Percentiles rank a stretch among this genome's conserved stretches.
phyloP scores from a whole-genome alignment of 1,140 invertebrate species.

The Lordiphosa mommai region DNA sequence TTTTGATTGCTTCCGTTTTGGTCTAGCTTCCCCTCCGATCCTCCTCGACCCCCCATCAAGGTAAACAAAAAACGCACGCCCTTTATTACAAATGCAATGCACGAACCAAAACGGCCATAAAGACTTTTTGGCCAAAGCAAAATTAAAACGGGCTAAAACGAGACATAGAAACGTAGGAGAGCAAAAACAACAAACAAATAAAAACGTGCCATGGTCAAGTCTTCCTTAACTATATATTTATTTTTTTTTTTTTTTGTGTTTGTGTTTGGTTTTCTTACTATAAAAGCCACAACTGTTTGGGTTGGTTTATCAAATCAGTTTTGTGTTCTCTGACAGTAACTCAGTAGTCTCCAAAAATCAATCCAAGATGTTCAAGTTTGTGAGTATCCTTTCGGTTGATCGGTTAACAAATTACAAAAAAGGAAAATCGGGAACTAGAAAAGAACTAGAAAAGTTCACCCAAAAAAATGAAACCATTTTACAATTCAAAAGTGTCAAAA shows the following conservation, averaged over 20 bases:
- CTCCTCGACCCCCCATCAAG: conserved; percentile 20
- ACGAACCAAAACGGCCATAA: conserved; percentile 59
- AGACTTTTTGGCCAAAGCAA: conserved; percentile 55
- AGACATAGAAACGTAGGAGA: conserved; percentile 1
- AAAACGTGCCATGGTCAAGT: conserved; percentile 61
- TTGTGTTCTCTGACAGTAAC: conserved; percentile 51
- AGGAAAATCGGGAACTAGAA: too few species aligned
- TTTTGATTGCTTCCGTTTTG: conserved; percentile 68
- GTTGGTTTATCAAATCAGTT: conserved; percentile 63
- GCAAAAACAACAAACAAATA: conserved; percentile 18
- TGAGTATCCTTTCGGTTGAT: conserved; percentile 41
- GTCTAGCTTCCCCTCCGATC: not conserved
- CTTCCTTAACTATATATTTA: not conserved
- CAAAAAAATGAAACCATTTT: not conserved
- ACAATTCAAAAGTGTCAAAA: not conserved
- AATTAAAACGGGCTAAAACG: conserved; percentile 42
- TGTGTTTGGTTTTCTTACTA: conserved; percentile 22
- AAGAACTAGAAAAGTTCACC: not conserved
- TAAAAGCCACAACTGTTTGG: conserved; percentile 39
- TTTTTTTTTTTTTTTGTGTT: conserved; percentile 3
- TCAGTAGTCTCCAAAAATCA: conserved; percentile 24
- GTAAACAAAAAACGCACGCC: conserved; percentile 23
- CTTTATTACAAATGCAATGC: conserved; percentile 52
- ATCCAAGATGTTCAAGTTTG: conserved; percentile 78
- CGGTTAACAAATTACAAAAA: not conserved